A percentile compares a stretch with the other conserved stretches of the same genome.
Evolutionary conservation across 1,140 invertebrate species (phyloP).

Genomic region (Paraescarpia echinospica): DNA sequence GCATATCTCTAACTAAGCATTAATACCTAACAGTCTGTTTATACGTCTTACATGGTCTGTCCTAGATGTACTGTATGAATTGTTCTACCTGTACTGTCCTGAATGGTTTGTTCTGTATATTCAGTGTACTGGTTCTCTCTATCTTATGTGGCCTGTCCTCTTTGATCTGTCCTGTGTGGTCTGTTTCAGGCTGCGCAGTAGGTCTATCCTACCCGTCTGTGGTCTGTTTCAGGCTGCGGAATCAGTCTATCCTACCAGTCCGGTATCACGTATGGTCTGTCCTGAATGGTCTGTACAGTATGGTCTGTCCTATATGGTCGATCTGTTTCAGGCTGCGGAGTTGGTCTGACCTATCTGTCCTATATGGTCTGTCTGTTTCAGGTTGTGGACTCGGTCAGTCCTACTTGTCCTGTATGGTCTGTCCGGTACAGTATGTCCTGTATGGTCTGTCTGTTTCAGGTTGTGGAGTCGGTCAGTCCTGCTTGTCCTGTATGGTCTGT

Average conservation of each 20-base stretch:
- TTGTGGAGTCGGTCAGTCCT: not conserved
- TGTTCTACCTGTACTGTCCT: too few species aligned
- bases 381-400: too few species aligned
- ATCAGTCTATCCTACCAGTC: not conserved
- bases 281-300: too few species aligned
- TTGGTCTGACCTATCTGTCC: conserved; percentile 16
- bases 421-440: not conserved
- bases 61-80: too few species aligned
- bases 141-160: too few species aligned
- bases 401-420: too few species aligned
- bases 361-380: too few species aligned
- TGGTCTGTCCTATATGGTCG: not conserved
- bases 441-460: not conserved
- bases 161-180: not conserved
- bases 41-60: not conserved
- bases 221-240: too few species aligned
- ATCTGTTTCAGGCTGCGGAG: conserved; percentile 15
- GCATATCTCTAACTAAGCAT: too few species aligned
- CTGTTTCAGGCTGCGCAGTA: conserved; percentile 9
- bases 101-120: not conserved
- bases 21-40: too few species aligned
- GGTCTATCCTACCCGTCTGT: too few species aligned
- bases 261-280: not conserved
- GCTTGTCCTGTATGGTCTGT: not conserved
- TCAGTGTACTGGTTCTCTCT: not conserved